Conservation (phyloP, 2,888 invertebrate genomes). For the Netelia melanura region DNA sequence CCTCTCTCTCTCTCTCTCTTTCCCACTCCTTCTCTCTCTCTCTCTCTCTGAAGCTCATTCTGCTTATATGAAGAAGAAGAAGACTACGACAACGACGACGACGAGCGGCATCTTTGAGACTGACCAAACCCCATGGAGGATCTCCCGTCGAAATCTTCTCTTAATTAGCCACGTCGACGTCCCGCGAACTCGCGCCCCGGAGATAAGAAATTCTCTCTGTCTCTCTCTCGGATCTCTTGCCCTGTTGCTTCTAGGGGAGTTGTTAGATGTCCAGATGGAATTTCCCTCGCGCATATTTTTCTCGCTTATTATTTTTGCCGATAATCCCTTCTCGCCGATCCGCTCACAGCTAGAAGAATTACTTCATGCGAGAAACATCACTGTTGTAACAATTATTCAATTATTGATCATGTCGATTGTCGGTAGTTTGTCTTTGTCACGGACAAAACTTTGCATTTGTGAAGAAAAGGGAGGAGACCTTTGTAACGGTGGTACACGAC, state of each 20-base stretch:
- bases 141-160: constrained; percentile 69
- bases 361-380: constrained; percentile 8
- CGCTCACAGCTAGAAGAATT: neutral
- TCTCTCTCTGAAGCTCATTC: constrained; percentile 26
- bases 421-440: neutral
- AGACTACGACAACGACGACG: constrained; percentile 34
- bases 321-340: constrained; percentile 40
- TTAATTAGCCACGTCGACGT: constrained; percentile 70
- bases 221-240: constrained; percentile 2
- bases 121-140: constrained; percentile 67
- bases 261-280: constrained; percentile 39
- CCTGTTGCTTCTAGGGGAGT: constrained; percentile 10
- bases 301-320: constrained; percentile 50
- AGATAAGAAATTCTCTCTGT: constrained; percentile 59
- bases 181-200: constrained; percentile 59
- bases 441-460: neutral
- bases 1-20: constrained; percentile 22
- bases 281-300: constrained; percentile 19
- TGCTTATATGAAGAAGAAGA: constrained; percentile 15
- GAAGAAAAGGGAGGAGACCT: neutral
- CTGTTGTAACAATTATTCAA: constrained; percentile 7
- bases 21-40: constrained; percentile 14
- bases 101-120: constrained; percentile 67
- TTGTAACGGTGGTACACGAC: neutral
- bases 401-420: constrained; percentile 14